phyloP scores from a whole-genome alignment of 30 jellyfish, hydroid and myxozoan species.

The Cassiopea andromeda region DNA sequence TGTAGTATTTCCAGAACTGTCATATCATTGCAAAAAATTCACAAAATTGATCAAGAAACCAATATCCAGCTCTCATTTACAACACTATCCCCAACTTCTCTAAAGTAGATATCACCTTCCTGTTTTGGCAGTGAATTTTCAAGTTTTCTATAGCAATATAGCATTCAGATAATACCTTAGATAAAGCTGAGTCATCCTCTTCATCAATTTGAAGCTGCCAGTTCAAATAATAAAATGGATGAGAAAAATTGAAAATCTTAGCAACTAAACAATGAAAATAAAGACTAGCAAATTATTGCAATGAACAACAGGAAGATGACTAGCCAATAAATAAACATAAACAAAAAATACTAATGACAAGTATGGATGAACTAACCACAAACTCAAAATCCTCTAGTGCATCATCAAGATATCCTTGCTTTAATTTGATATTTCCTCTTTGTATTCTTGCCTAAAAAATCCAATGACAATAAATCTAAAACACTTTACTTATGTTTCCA shows the following conservation, averaged over 20 bases:
- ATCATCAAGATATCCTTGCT: constrained; percentile 87
- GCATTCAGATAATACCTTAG: constrained; percentile 39
- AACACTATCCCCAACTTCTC: too few relatives aligned
- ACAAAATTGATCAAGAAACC: too few relatives aligned
- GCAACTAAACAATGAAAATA: neutral
- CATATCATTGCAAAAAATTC: too few relatives aligned
- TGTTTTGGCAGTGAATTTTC: neutral
- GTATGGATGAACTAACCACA: constrained; percentile 64
- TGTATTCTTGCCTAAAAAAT: constrained; percentile 81
- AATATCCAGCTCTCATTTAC: too few relatives aligned
- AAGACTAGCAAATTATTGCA: neutral
- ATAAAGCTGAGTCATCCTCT: constrained; percentile 38
- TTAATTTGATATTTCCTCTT: constrained; percentile 82
- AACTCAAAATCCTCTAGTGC: constrained; percentile 78
- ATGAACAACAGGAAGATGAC: neutral
- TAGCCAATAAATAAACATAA: neutral
- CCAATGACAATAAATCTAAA: neutral
- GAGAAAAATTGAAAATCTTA: too few relatives aligned
- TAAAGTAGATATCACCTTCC: too few relatives aligned
- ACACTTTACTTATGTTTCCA: too few relatives aligned
- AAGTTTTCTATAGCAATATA: neutral
- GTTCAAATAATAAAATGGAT: too few relatives aligned
- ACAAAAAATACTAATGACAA: neutral
- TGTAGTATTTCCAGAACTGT: too few relatives aligned
- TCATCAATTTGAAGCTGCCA: constrained; percentile 53